Evolutionary conservation across 2,113 vertebrate species (phyloP).

Genomic region (Nipponia nippon): DNA sequence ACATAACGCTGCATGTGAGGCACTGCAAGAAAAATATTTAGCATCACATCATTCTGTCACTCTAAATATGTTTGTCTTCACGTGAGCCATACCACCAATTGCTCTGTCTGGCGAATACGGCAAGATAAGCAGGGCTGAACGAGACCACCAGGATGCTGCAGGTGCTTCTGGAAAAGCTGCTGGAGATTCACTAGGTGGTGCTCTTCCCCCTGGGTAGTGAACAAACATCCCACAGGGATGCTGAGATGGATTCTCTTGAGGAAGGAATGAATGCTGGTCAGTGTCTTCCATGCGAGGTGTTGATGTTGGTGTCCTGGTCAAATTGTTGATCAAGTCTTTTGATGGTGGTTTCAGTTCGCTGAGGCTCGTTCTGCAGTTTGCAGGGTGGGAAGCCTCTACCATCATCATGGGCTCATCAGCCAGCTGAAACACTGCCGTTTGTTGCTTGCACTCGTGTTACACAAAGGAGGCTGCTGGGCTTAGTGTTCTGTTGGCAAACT

Average conservation of each 20-base stretch:
- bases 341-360: not conserved
- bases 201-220: not conserved
- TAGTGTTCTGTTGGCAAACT: not conserved
- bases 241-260: not conserved
- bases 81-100: not conserved
- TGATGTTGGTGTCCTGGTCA: not conserved
- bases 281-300: not conserved
- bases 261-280: not conserved
- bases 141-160: not conserved
- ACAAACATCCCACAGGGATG: not conserved
- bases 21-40: not conserved
- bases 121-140: rapidly evolving
- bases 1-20: not conserved
- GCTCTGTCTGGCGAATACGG: not conserved
- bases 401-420: not conserved
- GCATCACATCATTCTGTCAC: not conserved
- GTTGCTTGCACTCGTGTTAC: rapidly evolving
- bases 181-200: not conserved
- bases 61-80: not conserved
- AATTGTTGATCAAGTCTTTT: not conserved
- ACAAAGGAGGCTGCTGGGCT: not conserved
- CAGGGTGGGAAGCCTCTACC: not conserved
- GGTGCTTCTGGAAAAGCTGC: not conserved
- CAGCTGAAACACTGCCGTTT: not conserved
- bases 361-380: not conserved